Evolutionary conservation across 1,140 invertebrate genomes (phyloP), one percentile per base, ranked within the genome.

Genomic region (Calliphora vicina): DNA sequence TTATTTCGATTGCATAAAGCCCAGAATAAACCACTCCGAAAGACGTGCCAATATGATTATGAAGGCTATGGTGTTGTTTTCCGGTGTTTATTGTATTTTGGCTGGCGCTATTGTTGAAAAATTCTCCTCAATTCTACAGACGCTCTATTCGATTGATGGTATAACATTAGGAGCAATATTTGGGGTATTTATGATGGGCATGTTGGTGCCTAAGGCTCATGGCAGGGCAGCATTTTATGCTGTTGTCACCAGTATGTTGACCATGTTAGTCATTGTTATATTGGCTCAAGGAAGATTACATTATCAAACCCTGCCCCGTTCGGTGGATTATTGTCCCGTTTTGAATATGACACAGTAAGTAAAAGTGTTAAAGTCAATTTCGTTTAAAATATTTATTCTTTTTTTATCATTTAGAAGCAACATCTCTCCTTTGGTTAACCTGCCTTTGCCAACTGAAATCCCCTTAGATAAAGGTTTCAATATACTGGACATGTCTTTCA

Each of bases 211-310:
- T 0, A 91, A 90, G 85, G 93, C 93, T 0, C 95, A 95, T 89
- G 91, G 93, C 9, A 90, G 86, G 87, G 87, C 87, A 50, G 96
- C 95, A 0, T 90, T 95, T 78, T 89, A 89, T 43, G 96, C 96
- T 12, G 92, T 94, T 0, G 20, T 96, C 0, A 85, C 90, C 13
- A 93, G 95, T 84, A 90, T 97, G 23, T 87, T 91, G 5, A 90
- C 96, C 20, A 93, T 96, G 84, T 92, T 94, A 12, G 95, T 94
- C 94, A 94, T 97, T 67, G 95, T 95, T 1, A 91, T 96, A 27
- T 94, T 94, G 9, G 93, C 95, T 1, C 95, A 96, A 88, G 87
- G 87, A 10, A 84, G 86, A 6, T 84, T 87, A 61, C 86, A 88
- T 23, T 89, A 89, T 61, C 74, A 35, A 0, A 86, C 90, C 1